Base-by-base conservation (phyloP, 2,113 vertebrate species). In the Furnarius figulus region DNA sequence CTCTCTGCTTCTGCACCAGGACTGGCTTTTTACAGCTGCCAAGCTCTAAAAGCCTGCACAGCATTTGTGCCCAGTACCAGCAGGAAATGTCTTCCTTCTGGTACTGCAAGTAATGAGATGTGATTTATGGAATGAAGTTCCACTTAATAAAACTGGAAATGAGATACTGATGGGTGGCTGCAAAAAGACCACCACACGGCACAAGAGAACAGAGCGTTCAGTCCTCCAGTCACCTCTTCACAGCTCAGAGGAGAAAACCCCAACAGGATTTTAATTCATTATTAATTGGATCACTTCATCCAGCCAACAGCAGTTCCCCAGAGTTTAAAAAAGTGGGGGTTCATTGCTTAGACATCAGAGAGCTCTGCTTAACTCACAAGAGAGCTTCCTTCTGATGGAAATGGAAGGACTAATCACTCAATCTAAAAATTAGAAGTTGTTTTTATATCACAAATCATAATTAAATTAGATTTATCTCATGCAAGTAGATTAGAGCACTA, bases 121-220 rank as follows among this genome's bases (percentile, higher is more conserved):
- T 94, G 80, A 95, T 95, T 97, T 95, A 96, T 89, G 79, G 92
- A 93, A 85, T 83, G 56, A 89, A 90, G 47, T 91, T 94, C 74
- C 83, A 31, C 49, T 95, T 89, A 92, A 90, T 58, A 81, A 78
- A 91, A 87, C 66, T 87, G 91, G 72, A 92, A 95, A 97, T 87
- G 35, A 79, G 78, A 93, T 72, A 85, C 70, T 93, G 77, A 76
- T 91, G 94, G 53, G 62, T 87, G 47, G 49, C 49, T 89, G 47
- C 87, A 47, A 63, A 92, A 91, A 89, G 94, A 89, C 94, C 87
- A 96, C 93, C 87, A 76, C 74, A 44, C 62, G 87, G 73, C 10
- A 4, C 31, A 68, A 92, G 74, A 67, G 52, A 89, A 92, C 40
- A 82, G 56, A 44, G 27, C 0, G 0, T 78, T 89, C 76, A 89